Percentiles rank a stretch among this genome's conserved stretches.
Conservation (phyloP, 2,113 vertebrate genomes). For the Symphodus melops region DNA sequence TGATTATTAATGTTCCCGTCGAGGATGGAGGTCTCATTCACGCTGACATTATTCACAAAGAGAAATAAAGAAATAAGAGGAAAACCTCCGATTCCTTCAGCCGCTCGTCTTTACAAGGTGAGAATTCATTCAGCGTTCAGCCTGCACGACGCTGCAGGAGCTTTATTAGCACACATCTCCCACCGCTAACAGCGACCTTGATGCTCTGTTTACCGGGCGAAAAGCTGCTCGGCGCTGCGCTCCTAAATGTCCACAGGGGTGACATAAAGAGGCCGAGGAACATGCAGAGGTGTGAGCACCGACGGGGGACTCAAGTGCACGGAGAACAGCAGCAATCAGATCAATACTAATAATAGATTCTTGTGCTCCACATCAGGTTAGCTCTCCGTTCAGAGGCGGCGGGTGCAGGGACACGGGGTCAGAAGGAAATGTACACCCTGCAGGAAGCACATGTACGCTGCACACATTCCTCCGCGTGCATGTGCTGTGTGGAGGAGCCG, state of each 20-base stretch:
- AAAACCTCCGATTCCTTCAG: background rate
- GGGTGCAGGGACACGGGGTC: background rate
- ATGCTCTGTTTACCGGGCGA: slow-evolving; percentile 35
- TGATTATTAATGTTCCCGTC: background rate
- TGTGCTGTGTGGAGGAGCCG: background rate
- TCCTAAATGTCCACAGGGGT: slow-evolving; percentile 27
- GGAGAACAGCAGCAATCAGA: background rate
- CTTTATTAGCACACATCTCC: slow-evolving; percentile 56
- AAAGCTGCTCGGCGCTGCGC: slow-evolving; percentile 29
- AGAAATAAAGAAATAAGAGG: background rate
- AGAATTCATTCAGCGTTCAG: background rate
- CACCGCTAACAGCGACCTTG: slow-evolving; percentile 62
- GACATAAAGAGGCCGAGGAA: slow-evolving; percentile 19
- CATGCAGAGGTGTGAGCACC: background rate
- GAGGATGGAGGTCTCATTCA: background rate
- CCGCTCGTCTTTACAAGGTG: slow-evolving; percentile 14
- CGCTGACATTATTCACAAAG: slow-evolving; percentile 5
- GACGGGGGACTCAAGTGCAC: background rate
- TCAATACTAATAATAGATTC: slow-evolving; percentile 23
- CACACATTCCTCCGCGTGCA: background rate
- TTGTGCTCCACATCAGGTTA: background rate
- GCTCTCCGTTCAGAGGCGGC: background rate
- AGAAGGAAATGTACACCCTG: background rate
- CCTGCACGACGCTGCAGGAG: slow-evolving; percentile 6
- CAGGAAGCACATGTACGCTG: background rate